A percentile compares a stretch with the other conserved stretches of the same genome.
Evolutionary conservation across 2,797 vertebrate genomes (phyloP).

Genomic region (Microctenopoma steveboyesi): DNA sequence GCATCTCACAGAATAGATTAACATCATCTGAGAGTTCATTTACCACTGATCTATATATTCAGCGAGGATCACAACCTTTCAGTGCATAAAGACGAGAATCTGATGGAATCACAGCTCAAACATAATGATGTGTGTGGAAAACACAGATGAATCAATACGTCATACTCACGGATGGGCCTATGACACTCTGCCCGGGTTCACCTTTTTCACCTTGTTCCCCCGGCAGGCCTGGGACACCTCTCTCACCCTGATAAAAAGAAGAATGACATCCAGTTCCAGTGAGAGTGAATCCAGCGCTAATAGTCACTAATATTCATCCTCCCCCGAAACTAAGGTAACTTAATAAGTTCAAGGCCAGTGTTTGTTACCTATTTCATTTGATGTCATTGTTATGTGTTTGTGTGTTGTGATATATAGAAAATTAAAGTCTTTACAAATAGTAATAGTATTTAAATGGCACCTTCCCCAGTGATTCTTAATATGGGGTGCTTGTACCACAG

Average conservation of each 20-base stretch:
- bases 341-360: constrained; percentile 29
- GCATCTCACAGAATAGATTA: constrained; percentile 26
- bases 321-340: neutral
- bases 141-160: constrained; percentile 41
- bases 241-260: constrained; percentile 87
- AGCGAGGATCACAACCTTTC: constrained; percentile 31
- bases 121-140: constrained; percentile 49
- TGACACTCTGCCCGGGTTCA: constrained; percentile 86
- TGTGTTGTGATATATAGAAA: neutral
- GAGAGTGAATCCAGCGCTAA: constrained; percentile 27
- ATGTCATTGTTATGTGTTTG: neutral
- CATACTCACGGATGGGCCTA: constrained; percentile 88
- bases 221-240: constrained; percentile 93
- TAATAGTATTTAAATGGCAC: neutral
- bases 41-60: constrained; percentile 44
- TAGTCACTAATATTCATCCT: constrained; percentile 27
- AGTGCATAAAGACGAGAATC: constrained; percentile 19
- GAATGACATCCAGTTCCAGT: constrained; percentile 31
- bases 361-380: constrained; percentile 42
- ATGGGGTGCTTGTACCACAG: no score
- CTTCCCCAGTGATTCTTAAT: neutral
- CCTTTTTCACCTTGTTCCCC: constrained; percentile 93
- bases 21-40: constrained; percentile 19
- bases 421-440: no score
- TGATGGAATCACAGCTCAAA: constrained; percentile 11